A percentile compares a stretch with the other conserved stretches of the same genome.
phyloP scores from a whole-genome alignment of 2,888 invertebrate genomes.

The Drosophila neonasuta region DNA sequence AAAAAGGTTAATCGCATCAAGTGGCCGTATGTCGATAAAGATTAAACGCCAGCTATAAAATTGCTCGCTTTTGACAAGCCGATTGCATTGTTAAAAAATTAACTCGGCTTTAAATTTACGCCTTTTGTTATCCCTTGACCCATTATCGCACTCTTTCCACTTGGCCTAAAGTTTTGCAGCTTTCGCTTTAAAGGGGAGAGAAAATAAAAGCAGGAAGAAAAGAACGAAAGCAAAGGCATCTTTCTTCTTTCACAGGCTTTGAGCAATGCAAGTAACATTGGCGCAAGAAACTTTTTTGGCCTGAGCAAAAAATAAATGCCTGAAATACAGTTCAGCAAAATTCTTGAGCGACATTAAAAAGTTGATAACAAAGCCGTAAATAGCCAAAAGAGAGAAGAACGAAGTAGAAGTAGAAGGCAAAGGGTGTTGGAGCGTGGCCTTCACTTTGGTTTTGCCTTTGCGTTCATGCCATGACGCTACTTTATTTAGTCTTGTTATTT shows the following conservation, averaged over 20 bases:
- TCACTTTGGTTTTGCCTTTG: neutral
- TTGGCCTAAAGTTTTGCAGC: constrained; percentile 59
- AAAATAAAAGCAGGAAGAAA: constrained; percentile 4
- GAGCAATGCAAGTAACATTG: constrained; percentile 33
- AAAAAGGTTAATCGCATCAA: constrained; percentile 42
- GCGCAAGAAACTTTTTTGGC: constrained; percentile 33
- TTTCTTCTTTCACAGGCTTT: constrained; percentile 22
- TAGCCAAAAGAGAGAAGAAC: constrained; percentile 5
- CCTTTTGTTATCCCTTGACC: constrained; percentile 74
- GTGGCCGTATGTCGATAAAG: constrained; percentile 63
- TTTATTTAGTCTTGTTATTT: constrained; percentile 33
- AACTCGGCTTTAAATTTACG: constrained; percentile 75
- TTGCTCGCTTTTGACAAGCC: constrained; percentile 67
- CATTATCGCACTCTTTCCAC: constrained; percentile 7
- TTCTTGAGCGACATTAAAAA: constrained; percentile 52
- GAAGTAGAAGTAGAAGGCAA: neutral
- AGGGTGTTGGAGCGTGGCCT: constrained; percentile 44
- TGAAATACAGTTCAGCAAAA: constrained; percentile 33
- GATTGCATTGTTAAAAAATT: constrained; percentile 74
- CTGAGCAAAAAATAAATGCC: constrained; percentile 26
- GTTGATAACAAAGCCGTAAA: constrained; percentile 49
- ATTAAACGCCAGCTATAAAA: constrained; percentile 72
- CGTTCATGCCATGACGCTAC: constrained; percentile 6
- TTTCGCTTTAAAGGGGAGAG: constrained; percentile 5
- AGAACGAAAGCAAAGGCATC: constrained; percentile 43